Evolutionary conservation across 2,113 vertebrate species (phyloP).

Genomic region (Larimichthys crocea): DNA sequence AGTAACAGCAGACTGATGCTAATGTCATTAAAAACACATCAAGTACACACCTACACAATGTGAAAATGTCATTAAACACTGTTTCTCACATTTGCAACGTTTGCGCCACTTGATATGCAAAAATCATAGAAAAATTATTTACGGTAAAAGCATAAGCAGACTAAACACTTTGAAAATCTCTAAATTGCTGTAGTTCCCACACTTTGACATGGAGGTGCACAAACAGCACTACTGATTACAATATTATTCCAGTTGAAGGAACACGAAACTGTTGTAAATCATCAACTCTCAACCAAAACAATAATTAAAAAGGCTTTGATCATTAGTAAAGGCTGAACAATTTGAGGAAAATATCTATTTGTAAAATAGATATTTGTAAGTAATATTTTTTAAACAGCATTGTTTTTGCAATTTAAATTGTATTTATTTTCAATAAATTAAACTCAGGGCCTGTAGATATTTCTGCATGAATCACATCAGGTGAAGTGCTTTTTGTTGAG

Average conservation of each 20-base stretch:
- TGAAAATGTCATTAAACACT: not conserved
- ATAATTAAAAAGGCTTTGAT: not conserved
- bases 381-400: not conserved
- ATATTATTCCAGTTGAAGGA: not conserved
- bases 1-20: not conserved
- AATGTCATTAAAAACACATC: not conserved
- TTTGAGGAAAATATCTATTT: not conserved
- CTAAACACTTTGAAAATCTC: not conserved
- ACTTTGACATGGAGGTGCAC: not conserved
- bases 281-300: not conserved
- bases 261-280: not conserved
- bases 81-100: not conserved
- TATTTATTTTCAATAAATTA: not conserved
- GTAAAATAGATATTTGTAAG: too few relatives aligned
- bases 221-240: not conserved
- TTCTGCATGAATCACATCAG: not conserved
- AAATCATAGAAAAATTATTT: not conserved
- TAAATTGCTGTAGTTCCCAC: not conserved
- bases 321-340: not conserved
- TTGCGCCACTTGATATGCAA: not conserved
- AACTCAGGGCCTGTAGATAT: not conserved
- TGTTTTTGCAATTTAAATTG: not conserved
- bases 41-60: not conserved
- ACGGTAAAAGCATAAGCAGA: not conserved
- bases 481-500: not conserved